Evolutionary conservation across 1,140 invertebrate species (phyloP).

Genomic region (Dreissena polymorpha): DNA sequence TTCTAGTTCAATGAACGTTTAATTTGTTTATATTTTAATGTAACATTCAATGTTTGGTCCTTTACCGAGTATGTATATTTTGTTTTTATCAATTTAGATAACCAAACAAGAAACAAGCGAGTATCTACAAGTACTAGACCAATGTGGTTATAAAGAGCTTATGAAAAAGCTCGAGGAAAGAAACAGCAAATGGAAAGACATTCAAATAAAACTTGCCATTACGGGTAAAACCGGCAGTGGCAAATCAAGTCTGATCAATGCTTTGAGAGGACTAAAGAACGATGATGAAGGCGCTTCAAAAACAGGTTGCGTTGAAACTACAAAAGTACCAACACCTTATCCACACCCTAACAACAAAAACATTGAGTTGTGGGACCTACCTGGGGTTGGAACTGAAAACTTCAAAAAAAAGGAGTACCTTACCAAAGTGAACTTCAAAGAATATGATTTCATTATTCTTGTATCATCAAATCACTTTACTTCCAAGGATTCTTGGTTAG

Average conservation of each 20-base stretch:
- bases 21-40: too few relatives aligned
- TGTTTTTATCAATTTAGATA: neutral
- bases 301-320: neutral
- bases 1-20: too few relatives aligned
- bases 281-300: constrained; percentile 1
- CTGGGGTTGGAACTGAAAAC: constrained; percentile 14
- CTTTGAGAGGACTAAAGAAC: neutral
- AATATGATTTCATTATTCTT: constrained; percentile 11
- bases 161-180: neutral
- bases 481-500: constrained; percentile 6
- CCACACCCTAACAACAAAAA: constrained; percentile 1
- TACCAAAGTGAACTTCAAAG: neutral
- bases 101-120: neutral
- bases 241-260: constrained; percentile 21
- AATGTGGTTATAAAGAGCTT: neutral
- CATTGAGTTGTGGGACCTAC: constrained; percentile 6
- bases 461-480: neutral
- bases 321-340: neutral
- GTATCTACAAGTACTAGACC: neutral
- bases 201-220: neutral
- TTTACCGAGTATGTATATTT: too few relatives aligned
- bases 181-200: neutral
- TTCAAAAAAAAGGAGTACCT: neutral
- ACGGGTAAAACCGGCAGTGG: constrained; percentile 4
- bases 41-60: too few relatives aligned